Base-by-base conservation (phyloP, 2,888 invertebrate species). In the Acleris literana region DNA sequence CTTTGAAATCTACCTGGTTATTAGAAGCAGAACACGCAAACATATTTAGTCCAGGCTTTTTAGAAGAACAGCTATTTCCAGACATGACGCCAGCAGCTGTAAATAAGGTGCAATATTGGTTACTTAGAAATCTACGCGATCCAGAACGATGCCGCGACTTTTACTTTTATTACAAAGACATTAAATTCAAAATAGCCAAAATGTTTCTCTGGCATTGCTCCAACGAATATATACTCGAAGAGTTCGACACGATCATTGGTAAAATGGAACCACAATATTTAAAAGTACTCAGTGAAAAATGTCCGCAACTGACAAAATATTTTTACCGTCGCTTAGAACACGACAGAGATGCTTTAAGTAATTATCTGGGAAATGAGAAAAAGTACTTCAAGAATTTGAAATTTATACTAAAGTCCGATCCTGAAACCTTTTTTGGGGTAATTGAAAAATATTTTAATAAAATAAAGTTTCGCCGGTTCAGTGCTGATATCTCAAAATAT, bases 161-260 rank as follows among this genome's bases (percentile, higher is more conserved):
- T 62, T 69, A 69, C 55, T 43, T 39, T 5, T 65, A 56, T 63
- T 68, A 69, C 52, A 64, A 64, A 16, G 43, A 57, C 17, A 57
- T 22, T n/a, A 56, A 65, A 25, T 55, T 57, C 9, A 49, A 68
- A 44, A 46, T 39, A 33, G 64, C 68, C 3, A 20, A 61, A 3
- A 39, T 52, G 44, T 69, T 68, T 56, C 59, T 69, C 33, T 58
- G 60, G 48, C 57, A 65, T 44, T 68, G 69, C 55, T 33, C 33
- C 33, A 33, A 33, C 33, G 33, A 33, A 33, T 33, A 33, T 33
- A 33, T 9, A 33, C 33, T 68, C 62, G 48, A 54, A 18, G 64
- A 64, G 33, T 64, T 64, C 9, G 11, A 25, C 5, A 49, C 48
- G n/a, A 48, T 64, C 17, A 43, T 59, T 4, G 53, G 53, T 2